Conservation (phyloP, 2,797 vertebrate species). For the Hypotaenidia philippensis region DNA sequence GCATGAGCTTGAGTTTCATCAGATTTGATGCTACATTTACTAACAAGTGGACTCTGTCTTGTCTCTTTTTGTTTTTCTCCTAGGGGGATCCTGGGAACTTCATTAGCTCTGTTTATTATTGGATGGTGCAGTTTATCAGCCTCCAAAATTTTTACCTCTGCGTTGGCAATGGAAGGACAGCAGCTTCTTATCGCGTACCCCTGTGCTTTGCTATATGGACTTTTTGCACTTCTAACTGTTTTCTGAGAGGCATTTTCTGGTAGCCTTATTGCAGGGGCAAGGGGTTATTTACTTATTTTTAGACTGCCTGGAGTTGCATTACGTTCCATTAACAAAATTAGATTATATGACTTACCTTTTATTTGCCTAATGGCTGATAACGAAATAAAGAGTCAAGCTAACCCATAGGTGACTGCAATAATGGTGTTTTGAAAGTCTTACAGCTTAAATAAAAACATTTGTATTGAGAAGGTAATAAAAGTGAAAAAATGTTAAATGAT, state of each 20-base stretch:
- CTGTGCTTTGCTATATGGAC: conserved; percentile 87
- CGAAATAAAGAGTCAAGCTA: conserved; percentile 37
- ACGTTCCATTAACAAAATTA: conserved; percentile 52
- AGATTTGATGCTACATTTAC: neutral
- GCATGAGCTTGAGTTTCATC: neutral
- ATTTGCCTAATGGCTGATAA: conserved; percentile 53
- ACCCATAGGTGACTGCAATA: conserved; percentile 10
- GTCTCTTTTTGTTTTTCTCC: neutral
- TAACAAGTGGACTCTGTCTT: neutral
- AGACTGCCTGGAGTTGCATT: conserved; percentile 30
- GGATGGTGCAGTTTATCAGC: conserved; percentile 89
- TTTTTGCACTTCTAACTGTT: conserved; percentile 87
- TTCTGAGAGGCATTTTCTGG: conserved; percentile 77
- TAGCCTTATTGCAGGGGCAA: neutral
- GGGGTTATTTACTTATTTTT: neutral
- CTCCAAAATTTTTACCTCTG: conserved; percentile 89
- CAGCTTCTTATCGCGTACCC: conserved; percentile 89
- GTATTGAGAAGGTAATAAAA: neutral
- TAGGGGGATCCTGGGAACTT: conserved; percentile 81
- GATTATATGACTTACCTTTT: conserved; percentile 38
- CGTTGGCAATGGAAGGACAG: conserved; percentile 87
- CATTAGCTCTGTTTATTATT: conserved; percentile 79
- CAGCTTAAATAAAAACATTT: neutral
- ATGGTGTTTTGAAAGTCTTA: conserved; percentile 9
- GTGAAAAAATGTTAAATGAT: neutral